Conservation (phyloP, 2,113 vertebrate genomes). For the Anas platyrhynchos region DNA sequence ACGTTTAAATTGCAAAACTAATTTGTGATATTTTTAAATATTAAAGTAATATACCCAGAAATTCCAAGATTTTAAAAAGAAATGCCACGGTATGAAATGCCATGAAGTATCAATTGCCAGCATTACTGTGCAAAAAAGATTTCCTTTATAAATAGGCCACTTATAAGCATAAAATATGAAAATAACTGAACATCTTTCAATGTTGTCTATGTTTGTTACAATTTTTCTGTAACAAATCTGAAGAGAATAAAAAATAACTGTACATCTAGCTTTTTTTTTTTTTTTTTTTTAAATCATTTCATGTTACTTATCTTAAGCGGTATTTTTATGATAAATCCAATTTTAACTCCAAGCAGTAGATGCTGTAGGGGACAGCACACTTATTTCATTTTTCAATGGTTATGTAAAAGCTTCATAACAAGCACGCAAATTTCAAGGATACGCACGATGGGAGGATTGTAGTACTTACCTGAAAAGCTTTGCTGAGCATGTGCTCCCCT, state of each 20-base stretch:
- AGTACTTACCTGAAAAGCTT: slow-evolving; percentile 92
- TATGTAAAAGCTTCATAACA: background rate
- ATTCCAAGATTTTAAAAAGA: background rate
- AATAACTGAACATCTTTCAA: background rate
- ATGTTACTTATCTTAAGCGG: background rate
- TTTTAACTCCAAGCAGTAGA: background rate
- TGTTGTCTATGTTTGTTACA: background rate
- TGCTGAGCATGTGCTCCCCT: slow-evolving; percentile 98
- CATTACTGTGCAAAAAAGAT: background rate
- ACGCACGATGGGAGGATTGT: background rate
- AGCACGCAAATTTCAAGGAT: background rate
- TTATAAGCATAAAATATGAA: background rate
- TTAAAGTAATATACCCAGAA: background rate
- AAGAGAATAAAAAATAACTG: background rate
- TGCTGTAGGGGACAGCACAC: background rate
- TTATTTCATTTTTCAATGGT: background rate
- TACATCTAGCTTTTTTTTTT: background rate
- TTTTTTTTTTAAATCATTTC: background rate
- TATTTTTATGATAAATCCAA: background rate
- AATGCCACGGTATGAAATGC: background rate
- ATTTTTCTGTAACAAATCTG: background rate
- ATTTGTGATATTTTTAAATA: background rate
- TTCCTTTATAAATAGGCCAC: background rate
- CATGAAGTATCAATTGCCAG: background rate
- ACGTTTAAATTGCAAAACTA: background rate